These are phyloP conservation scores for Xestia xanthographa DNA, from an alignment of 2,888 invertebrate genomes.

Conservation along the genomic window DNA sequence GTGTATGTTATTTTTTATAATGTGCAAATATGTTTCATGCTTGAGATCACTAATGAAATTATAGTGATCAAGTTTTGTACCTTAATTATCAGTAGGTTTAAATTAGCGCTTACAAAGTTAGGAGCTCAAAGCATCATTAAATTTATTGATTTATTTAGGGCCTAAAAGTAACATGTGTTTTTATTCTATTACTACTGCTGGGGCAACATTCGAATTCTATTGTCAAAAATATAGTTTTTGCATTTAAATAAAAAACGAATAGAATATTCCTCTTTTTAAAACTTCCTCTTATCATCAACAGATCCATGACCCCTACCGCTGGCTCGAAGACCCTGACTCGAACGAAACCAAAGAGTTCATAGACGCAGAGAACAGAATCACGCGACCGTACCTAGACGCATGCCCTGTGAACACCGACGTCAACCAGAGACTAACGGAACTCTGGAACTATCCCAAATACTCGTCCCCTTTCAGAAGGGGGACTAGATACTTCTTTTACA, in stretches of 20 bases:
- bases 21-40: no score
- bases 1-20: no score
- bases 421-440: slow-evolving; percentile 94
- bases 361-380: slow-evolving; percentile 96
- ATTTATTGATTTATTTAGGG: background rate
- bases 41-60: background rate
- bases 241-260: background rate
- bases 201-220: background rate
- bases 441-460: slow-evolving; percentile 99
- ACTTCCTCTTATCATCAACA: slow-evolving; percentile 75
- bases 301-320: slow-evolving; percentile 97
- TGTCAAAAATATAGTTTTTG: background rate
- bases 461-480: slow-evolving; percentile 96
- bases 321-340: slow-evolving; percentile 98
- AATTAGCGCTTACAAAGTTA: background rate
- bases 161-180: background rate
- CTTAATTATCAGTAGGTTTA: background rate
- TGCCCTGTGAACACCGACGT: slow-evolving; percentile 94
- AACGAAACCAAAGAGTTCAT: slow-evolving; percentile 97
- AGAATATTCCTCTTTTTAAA: background rate
- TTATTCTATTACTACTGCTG: background rate
- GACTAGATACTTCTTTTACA: slow-evolving; percentile 96
- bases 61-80: background rate
- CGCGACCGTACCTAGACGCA: slow-evolving; percentile 95
- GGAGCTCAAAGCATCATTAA: background rate